Evolutionary conservation across 2,888 invertebrate genomes (phyloP), one percentile per base, ranked within the genome.

Genomic region (Troides helena): DNA sequence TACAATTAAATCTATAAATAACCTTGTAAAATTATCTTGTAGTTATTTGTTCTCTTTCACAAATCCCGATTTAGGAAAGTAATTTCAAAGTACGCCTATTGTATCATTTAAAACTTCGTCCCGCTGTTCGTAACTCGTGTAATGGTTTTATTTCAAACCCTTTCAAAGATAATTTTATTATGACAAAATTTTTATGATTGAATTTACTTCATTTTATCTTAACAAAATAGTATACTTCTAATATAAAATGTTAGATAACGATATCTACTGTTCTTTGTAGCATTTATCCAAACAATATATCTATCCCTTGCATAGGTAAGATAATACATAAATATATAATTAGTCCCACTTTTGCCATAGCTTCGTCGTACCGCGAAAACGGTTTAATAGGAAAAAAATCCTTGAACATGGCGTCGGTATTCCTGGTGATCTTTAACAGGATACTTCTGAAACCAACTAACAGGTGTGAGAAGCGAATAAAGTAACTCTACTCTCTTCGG

Each of bases 71-170:
- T 46, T 18, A 46, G 17, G 58, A 25, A 56, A 65, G 43, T 23
- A 43, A 43, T 65, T 65, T 43, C 43, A 46, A 65, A 59, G 56
- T 46, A 65, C 25, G 43, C 18, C 58, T 65, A 65, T 59, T 65
- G 25, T 58, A 59, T 59, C 43, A 59, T 65, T 65, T 18, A 30
- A 46, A 65, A 59, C 25, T 65, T 59, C 18, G 39, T 39, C 58
- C 23, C 58, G 14, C 58, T 23, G 58, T 39, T 65, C 39, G 46
- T 65, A 65, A 46, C 57, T 64, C 30, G 39, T 17, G 43, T 18
- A 46, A 23, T 65, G 57, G 58, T 39, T 58, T 58, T 53, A 53
- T 50, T 53, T 57, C 43, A 25, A 46, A 65, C 46, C 65, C 58
- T 65, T 65, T 59, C 25, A 14, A 14, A 12, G 23, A 58, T 23